Percentiles rank a stretch among this genome's conserved stretches.
These are phyloP conservation scores for Pachycephus smyrnensis DNA, from an alignment of 2,888 invertebrate genomes.

Conservation along the genomic window DNA sequence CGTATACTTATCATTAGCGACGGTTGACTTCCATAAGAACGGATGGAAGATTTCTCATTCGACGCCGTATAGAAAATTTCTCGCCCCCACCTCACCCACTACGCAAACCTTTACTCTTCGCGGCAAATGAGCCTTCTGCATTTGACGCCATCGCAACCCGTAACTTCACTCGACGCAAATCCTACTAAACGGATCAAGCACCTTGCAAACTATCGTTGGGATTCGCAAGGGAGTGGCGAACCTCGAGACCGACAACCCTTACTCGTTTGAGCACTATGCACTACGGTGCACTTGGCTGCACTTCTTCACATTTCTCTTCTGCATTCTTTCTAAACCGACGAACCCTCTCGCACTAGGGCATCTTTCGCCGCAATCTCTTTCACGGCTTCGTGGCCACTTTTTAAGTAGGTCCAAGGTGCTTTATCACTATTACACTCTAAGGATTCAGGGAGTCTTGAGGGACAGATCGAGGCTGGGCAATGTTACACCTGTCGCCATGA, in stretches of 20 bases:
- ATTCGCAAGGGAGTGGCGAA: slow-evolving; percentile 29
- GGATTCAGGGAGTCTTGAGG: background rate
- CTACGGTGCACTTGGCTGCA: background rate
- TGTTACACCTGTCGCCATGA: background rate
- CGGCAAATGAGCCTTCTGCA: slow-evolving; percentile 15
- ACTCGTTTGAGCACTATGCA: background rate
- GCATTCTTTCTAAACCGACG: background rate
- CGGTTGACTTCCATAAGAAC: background rate
- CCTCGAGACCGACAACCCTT: background rate
- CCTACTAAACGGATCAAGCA: slow-evolving; percentile 38
- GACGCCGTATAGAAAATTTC: background rate
- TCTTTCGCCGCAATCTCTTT: background rate
- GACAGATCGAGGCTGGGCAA: background rate
- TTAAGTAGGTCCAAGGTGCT: background rate
- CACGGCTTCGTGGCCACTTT: background rate
- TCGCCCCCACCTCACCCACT: background rate
- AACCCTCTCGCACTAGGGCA: background rate
- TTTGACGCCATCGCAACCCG: slow-evolving; percentile 24
- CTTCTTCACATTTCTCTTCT: background rate
- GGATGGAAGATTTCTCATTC: background rate
- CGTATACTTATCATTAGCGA: background rate
- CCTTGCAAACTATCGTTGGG: slow-evolving; percentile 28
- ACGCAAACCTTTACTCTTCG: background rate
- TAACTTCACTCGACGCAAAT: slow-evolving; percentile 42
- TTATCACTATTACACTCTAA: slow-evolving; percentile 2